phyloP scores from a whole-genome alignment of 2,797 vertebrate species.

The Sebastes kiyomatsui region DNA sequence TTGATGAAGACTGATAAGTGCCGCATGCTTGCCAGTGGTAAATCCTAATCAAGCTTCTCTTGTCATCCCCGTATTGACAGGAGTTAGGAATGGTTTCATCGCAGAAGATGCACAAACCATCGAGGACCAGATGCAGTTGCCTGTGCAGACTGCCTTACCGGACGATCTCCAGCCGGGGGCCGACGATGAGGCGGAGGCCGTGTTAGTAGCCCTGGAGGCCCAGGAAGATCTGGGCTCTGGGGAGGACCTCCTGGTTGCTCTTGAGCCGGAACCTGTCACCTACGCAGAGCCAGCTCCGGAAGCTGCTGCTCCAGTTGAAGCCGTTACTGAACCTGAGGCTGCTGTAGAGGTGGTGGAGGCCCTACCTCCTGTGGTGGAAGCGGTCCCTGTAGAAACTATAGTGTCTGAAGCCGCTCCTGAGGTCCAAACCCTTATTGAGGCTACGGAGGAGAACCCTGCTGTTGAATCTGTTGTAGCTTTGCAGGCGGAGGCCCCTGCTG shows the following conservation, averaged over 20 bases:
- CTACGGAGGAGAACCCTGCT: conserved; percentile 16
- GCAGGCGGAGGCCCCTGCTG: conserved; percentile 13
- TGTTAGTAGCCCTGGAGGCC: conserved; percentile 67
- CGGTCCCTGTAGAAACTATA: conserved; percentile 18
- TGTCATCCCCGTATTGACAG: conserved; percentile 46
- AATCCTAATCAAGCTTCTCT: conserved; percentile 1
- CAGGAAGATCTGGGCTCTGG: conserved; percentile 72
- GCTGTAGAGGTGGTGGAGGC: conserved; percentile 24
- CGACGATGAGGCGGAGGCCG: conserved; percentile 49
- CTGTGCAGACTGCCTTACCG: conserved; percentile 72
- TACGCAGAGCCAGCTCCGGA: conserved; percentile 34
- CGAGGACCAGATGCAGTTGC: conserved; percentile 80
- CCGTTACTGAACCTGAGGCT: conserved; percentile 2
- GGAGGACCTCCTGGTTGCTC: conserved; percentile 59
- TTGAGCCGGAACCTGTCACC: conserved; percentile 27
- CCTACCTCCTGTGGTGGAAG: conserved; percentile 18
- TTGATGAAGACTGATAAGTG: not conserved
- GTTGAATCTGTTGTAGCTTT: conserved; percentile 17
- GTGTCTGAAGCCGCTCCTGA: conserved; percentile 27
- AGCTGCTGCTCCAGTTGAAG: conserved; percentile 4
- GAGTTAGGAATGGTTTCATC: conserved; percentile 66
- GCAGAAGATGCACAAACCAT: conserved; percentile 76
- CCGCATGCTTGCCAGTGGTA: not conserved
- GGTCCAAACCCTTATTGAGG: conserved; percentile 8
- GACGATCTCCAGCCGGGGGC: conserved; percentile 57